phyloP scores from a whole-genome alignment of 2,888 invertebrate species.

The Polydrusus cervinus region DNA sequence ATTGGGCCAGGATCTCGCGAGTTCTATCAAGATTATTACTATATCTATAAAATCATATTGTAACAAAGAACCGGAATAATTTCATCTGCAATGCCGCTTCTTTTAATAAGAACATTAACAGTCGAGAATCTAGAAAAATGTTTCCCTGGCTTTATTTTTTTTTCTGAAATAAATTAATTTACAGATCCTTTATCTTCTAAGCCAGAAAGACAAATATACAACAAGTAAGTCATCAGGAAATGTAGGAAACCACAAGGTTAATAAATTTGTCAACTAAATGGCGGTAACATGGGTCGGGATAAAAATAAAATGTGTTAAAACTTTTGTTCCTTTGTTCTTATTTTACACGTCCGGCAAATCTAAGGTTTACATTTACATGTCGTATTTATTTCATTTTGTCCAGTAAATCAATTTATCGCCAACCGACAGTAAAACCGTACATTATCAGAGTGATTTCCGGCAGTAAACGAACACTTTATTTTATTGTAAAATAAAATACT shows the following conservation, averaged over 20 bases:
- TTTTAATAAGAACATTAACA: constrained; percentile 7
- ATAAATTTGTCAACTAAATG: constrained; percentile 1
- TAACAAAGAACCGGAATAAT: too few relatives aligned
- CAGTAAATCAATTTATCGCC: too few relatives aligned
- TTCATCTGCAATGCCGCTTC: not conserved
- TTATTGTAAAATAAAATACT: too few relatives aligned
- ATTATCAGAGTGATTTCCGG: too few relatives aligned
- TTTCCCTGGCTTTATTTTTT: not conserved
- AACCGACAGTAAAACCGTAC: too few relatives aligned
- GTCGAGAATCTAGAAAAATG: not conserved
- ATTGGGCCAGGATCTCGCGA: too few relatives aligned
- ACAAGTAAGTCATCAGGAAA: not conserved
- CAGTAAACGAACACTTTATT: too few relatives aligned
- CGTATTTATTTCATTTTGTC: too few relatives aligned
- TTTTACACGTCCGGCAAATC: not conserved
- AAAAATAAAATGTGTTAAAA: not conserved
- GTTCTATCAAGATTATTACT: too few relatives aligned
- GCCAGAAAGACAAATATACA: not conserved
- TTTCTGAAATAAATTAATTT: constrained; percentile 17
- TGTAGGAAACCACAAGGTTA: not conserved
- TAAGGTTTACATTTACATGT: too few relatives aligned
- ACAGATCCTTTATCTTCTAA: constrained; percentile 10
- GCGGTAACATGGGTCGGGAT: not conserved
- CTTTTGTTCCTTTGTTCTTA: not conserved
- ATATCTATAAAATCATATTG: too few relatives aligned